Evolutionary conservation across 2,113 vertebrate species (phyloP), one percentile per base, ranked within the genome.

Genomic region (Erythrocercus mccallii): DNA sequence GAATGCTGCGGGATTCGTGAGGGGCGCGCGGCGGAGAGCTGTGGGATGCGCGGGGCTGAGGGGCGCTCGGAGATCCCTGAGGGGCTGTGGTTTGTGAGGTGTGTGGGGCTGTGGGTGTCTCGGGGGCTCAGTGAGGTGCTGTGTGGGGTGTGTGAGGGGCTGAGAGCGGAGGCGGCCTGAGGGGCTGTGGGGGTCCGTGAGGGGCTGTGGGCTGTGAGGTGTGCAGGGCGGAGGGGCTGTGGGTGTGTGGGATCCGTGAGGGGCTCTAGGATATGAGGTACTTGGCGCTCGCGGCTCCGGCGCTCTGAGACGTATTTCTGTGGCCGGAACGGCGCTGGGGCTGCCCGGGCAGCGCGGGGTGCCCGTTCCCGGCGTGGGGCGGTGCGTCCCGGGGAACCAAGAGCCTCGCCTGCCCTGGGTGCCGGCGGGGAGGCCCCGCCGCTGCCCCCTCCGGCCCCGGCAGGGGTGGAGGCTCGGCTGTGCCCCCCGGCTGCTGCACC

Each of bases 401-500:
- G 3, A 25, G 20, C 33, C 12, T 66, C 33, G 33, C 16, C 33
- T 54, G 3, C 23, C 18, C 11, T 37, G 25, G 50, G 40, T 37
- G 50, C 25, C 33, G 12, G 38, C 21, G 16, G 10, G 21, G 61
- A 16, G 40, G 11, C 53, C 6, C 30, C 17, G 30, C 53, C 45
- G 37, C 30, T 7, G 18, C 12, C 11, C 40, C 23, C 3, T 4
- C 15, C 17, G 17, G 19, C 64, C 17, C 38, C 38, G 20, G 23
- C 65, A 3, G 28, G 42, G 50, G 3, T 47, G 12, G 42, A 30
- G 38, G 11, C 40, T 38, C 17, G 47, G 33, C 48, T 33, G 64
- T 30, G 1, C 12, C 44, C 0, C 21, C 6, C 8, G 4, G 17
- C 44, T 23, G n/a, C 18, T 28, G 3, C 17, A 47, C 0, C 15